Conservation (phyloP, 1,140 invertebrate genomes). For the Meloidogyne chitwoodi region DNA sequence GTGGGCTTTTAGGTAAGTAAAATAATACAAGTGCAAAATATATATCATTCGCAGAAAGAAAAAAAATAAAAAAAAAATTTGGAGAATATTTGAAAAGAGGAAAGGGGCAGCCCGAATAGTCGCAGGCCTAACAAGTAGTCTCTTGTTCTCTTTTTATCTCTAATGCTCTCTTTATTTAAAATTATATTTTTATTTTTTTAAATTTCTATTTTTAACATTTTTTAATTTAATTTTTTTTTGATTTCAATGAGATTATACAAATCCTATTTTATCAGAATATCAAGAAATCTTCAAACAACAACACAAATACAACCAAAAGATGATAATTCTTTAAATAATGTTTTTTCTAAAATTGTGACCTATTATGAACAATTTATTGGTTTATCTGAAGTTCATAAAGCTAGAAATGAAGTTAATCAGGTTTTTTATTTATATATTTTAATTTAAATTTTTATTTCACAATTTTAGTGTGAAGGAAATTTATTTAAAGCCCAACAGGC, state of each 20-base stretch:
- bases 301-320: not conserved
- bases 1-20: not conserved
- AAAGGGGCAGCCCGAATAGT: no score
- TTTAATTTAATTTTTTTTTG: not conserved
- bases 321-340: slow-evolving; percentile 3
- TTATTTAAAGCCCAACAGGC: slow-evolving; percentile 24
- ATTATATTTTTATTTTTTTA: no score
- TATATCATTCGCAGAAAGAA: not conserved
- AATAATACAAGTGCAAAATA: not conserved
- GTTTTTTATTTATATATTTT: slow-evolving; percentile 1
- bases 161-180: no score
- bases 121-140: no score
- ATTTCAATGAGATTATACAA: not conserved
- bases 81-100: no score
- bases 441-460: not conserved
- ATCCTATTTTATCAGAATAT: not conserved
- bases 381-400: slow-evolving; percentile 28
- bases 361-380: slow-evolving; percentile 34
- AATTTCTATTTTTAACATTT: no score
- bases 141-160: no score
- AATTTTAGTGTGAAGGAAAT: slow-evolving; percentile 33
- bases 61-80: not conserved
- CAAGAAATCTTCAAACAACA: not conserved
- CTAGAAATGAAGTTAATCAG: slow-evolving; percentile 30
- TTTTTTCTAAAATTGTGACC: not conserved